phyloP scores from a whole-genome alignment of 1,140 invertebrate species.

The Andricus grossulariae region DNA sequence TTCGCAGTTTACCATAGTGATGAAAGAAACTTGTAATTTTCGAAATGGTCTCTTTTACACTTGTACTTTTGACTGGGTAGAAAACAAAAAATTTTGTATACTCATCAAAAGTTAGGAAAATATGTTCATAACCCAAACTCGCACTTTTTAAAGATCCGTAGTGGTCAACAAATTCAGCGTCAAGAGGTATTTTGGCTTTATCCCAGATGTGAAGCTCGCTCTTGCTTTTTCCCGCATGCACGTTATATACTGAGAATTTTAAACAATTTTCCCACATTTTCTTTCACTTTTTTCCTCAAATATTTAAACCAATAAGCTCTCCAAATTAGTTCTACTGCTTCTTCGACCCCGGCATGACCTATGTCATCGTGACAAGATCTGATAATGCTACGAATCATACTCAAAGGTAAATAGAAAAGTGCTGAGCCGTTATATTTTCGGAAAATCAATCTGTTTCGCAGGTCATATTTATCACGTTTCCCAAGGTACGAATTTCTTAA shows the following conservation, averaged over 20 bases:
- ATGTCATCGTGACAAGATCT: conserved; percentile 46
- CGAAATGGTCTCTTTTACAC: not conserved
- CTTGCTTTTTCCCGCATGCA: conserved; percentile 33
- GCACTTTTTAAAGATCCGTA: not conserved
- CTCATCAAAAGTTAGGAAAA: not conserved
- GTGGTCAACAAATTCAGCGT: conserved; percentile 11
- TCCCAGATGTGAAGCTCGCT: not conserved
- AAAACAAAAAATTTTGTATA: conserved; percentile 20
- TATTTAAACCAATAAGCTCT: conserved; percentile 54
- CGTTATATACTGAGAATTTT: conserved; percentile 47
- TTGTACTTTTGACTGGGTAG: not conserved
- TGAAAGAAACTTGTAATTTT: conserved; percentile 2
- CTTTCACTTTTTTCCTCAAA: conserved; percentile 42
- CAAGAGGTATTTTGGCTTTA: not conserved
- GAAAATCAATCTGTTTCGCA: conserved; percentile 36
- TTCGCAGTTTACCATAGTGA: conserved; percentile 26
- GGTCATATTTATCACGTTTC: conserved; percentile 31
- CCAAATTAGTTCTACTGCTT: conserved; percentile 38
- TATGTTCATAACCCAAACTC: not conserved
- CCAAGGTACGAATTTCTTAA: conserved; percentile 6
- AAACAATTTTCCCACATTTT: conserved; percentile 48
- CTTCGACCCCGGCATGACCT: conserved; percentile 50
- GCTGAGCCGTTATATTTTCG: conserved; percentile 34
- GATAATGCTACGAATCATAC: conserved; percentile 42
- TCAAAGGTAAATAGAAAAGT: conserved; percentile 52